Percentiles rank a stretch among this genome's conserved stretches.
phyloP scores from a whole-genome alignment of 2,888 invertebrate genomes.

The Barypeithes pellucidus region DNA sequence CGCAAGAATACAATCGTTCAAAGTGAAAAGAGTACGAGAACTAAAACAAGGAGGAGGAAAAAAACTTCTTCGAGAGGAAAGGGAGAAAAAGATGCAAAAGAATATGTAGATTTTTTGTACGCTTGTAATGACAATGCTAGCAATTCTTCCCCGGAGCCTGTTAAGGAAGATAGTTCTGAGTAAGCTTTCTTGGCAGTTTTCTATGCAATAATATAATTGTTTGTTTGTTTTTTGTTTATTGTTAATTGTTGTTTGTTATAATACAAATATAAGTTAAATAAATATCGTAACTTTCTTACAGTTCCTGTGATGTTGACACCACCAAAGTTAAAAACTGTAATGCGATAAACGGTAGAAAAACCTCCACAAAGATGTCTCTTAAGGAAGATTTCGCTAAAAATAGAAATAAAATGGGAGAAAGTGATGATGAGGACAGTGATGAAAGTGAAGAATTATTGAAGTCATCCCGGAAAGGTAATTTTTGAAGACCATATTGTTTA shows the following conservation, averaged over 20 bases:
- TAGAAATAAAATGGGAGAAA: neutral
- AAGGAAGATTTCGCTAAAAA: neutral
- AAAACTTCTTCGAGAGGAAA: neutral
- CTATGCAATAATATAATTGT: too few species aligned
- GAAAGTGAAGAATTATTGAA: constrained; percentile 9
- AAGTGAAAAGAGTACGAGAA: neutral
- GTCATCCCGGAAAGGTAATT: neutral
- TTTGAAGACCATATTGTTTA: too few species aligned
- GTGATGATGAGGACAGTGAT: neutral
- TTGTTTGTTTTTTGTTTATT: too few species aligned
- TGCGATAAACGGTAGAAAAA: neutral
- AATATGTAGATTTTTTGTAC: neutral
- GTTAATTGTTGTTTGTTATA: too few species aligned
- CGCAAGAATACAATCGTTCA: neutral
- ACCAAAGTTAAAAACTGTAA: constrained; percentile 7
- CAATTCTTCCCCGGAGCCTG: neutral
- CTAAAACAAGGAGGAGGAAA: neutral
- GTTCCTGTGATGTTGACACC: neutral
- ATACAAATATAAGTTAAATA: too few species aligned
- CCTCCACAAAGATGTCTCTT: neutral
- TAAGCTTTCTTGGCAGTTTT: constrained; percentile 2
- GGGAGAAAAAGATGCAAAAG: neutral
- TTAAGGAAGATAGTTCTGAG: neutral
- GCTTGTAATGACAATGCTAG: neutral
- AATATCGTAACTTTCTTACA: constrained; percentile 3